Percentiles rank a stretch among this genome's conserved stretches.
These are phyloP conservation scores for Pangasius mekongensis DNA, from an alignment of 2,797 vertebrate species.

Conservation along the genomic window DNA sequence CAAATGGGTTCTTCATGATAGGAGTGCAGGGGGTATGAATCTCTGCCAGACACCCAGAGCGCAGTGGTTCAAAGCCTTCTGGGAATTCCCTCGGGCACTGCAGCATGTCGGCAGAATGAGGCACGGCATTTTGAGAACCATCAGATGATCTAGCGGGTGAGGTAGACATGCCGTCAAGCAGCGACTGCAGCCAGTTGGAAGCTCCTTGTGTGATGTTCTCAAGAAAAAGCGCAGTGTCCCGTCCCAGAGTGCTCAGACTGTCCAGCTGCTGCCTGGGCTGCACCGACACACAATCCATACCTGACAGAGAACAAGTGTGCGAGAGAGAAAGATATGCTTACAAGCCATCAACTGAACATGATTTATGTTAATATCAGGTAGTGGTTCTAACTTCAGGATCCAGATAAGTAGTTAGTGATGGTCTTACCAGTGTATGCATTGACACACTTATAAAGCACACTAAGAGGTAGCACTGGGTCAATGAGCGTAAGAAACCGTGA, in stretches of 20 bases:
- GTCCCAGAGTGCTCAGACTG: slow-evolving; percentile 74
- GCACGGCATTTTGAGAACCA: not conserved
- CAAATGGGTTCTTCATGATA: slow-evolving; percentile 84
- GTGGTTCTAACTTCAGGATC: not conserved
- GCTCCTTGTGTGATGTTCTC: slow-evolving; percentile 80
- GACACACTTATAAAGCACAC: slow-evolving; percentile 78
- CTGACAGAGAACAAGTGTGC: slow-evolving; percentile 55
- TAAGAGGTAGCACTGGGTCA: slow-evolving; percentile 78
- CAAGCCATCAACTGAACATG: not conserved
- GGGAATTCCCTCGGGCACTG: slow-evolving; percentile 71
- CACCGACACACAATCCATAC: slow-evolving; percentile 58
- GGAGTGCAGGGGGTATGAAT: slow-evolving; percentile 72
- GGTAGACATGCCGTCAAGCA: slow-evolving; percentile 68
- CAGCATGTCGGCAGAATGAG: not conserved
- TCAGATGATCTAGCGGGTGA: not conserved
- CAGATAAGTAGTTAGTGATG: not conserved
- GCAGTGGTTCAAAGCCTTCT: slow-evolving; percentile 80
- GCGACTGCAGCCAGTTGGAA: slow-evolving; percentile 84
- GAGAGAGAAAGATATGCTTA: not conserved
- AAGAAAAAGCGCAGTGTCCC: slow-evolving; percentile 80
- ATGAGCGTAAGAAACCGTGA: slow-evolving; percentile 80
- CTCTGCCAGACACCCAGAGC: slow-evolving; percentile 70
- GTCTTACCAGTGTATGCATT: slow-evolving; percentile 78
- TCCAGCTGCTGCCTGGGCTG: slow-evolving; percentile 59
- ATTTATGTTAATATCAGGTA: not conserved